Percentiles rank a stretch among this genome's conserved stretches.
Evolutionary conservation across 2,888 invertebrate species (phyloP).

Genomic region (Helicoverpa assulta): DNA sequence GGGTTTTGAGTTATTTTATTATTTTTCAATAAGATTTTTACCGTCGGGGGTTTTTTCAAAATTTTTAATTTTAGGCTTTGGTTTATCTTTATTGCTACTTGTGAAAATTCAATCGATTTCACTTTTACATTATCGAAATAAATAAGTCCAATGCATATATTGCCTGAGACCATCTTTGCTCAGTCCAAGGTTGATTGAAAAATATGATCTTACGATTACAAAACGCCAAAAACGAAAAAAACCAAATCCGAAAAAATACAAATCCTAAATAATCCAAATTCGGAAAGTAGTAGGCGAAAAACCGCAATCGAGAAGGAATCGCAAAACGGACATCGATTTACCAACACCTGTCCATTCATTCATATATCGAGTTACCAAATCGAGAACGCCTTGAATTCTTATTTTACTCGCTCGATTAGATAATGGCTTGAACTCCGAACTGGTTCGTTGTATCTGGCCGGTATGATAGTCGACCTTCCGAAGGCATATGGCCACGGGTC

Average conservation of each 20-base stretch:
- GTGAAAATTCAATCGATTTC: background rate
- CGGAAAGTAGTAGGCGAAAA: slow-evolving; percentile 44
- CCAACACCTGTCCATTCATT: slow-evolving; percentile 53
- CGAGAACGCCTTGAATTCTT: slow-evolving; percentile 38
- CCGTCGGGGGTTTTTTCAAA: too few relatives aligned
- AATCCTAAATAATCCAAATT: slow-evolving; percentile 32
- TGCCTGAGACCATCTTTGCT: background rate
- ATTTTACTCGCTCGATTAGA: slow-evolving; percentile 40
- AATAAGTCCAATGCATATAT: too few relatives aligned
- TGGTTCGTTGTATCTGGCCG: slow-evolving; percentile 32
- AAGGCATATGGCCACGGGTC: slow-evolving; percentile 47
- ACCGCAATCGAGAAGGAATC: slow-evolving; percentile 28
- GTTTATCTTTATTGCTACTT: slow-evolving; percentile 23
- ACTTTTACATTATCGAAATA: too few relatives aligned
- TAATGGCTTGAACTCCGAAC: slow-evolving; percentile 47
- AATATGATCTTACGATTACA: slow-evolving; percentile 29
- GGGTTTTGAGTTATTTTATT: too few relatives aligned
- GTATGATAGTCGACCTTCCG: slow-evolving; percentile 39
- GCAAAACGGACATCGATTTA: slow-evolving; percentile 48
- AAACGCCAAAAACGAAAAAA: slow-evolving; percentile 36
- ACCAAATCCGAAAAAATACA: slow-evolving; percentile 29
- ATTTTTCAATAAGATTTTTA: too few relatives aligned
- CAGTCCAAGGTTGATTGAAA: slow-evolving; percentile 16
- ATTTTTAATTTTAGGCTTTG: background rate
- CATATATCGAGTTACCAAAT: slow-evolving; percentile 49